Percentiles rank a stretch among this genome's conserved stretches.
Evolutionary conservation across 2,113 vertebrate genomes (phyloP).

Genomic region (Pseudolaguvia tuberculata): DNA sequence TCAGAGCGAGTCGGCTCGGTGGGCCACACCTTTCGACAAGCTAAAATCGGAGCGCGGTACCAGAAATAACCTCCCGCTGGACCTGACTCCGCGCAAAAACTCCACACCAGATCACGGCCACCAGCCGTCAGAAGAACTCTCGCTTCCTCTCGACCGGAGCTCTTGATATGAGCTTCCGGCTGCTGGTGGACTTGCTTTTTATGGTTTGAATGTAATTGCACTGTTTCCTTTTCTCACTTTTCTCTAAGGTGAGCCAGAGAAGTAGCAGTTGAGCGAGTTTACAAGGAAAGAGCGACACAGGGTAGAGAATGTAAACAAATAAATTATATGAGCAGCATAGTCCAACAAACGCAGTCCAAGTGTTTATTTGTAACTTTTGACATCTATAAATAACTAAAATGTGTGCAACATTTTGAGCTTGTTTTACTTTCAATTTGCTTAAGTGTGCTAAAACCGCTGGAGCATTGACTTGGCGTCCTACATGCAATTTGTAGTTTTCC

Average conservation of each 20-base stretch:
- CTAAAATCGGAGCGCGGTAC: slow-evolving; percentile 60
- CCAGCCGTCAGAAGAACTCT: slow-evolving; percentile 35
- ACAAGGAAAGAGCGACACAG: slow-evolving; percentile 27
- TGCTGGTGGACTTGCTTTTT: slow-evolving; percentile 6
- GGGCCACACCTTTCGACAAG: slow-evolving; percentile 66
- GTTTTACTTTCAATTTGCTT: slow-evolving; percentile 51
- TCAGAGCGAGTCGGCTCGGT: slow-evolving; percentile 67
- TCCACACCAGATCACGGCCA: slow-evolving; percentile 49
- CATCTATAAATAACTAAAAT: slow-evolving; percentile 47
- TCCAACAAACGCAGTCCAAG: slow-evolving; percentile 14
- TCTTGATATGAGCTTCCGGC: slow-evolving; percentile 34
- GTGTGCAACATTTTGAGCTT: slow-evolving; percentile 47
- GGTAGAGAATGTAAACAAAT: background rate
- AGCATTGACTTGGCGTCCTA: slow-evolving; percentile 30
- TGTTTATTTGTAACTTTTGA: slow-evolving; percentile 50
- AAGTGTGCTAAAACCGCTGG: slow-evolving; percentile 31
- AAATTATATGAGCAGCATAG: background rate
- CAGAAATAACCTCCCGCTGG: slow-evolving; percentile 68
- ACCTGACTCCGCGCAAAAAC: slow-evolving; percentile 49
- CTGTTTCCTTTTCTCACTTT: background rate
- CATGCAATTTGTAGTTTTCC: slow-evolving; percentile 54
- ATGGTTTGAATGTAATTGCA: slow-evolving; percentile 7
- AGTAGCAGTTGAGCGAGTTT: slow-evolving; percentile 49
- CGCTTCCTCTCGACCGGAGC: slow-evolving; percentile 1
- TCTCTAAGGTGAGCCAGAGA: background rate